Evolutionary conservation across 2,888 invertebrate genomes (phyloP).

Genomic region (Blera fallax): DNA sequence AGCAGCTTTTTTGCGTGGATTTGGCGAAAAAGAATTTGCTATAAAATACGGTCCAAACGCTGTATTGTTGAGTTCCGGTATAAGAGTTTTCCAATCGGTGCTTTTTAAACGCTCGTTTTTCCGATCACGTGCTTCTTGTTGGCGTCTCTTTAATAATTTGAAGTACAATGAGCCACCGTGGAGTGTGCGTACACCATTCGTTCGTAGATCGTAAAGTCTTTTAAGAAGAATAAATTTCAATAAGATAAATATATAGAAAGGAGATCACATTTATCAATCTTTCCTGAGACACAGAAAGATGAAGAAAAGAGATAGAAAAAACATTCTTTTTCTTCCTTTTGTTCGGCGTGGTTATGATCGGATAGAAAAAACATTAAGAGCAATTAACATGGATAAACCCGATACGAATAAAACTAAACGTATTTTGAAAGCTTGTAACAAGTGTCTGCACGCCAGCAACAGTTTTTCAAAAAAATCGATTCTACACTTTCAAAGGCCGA

Average conservation of each 20-base stretch:
- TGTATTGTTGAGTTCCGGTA: conserved; percentile 77
- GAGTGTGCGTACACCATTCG: conserved; percentile 87
- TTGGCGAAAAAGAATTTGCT: conserved; percentile 63
- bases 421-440: no score
- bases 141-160: conserved; percentile 84
- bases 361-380: no score
- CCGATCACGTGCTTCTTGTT: conserved; percentile 76
- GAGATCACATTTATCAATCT: conserved; percentile 2
- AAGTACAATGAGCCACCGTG: conserved; percentile 86
- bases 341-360: no score
- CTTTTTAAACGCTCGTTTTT: conserved; percentile 66
- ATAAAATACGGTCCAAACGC: neutral
- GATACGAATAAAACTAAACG: no score
- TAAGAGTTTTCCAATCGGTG: conserved; percentile 76
- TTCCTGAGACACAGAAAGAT: no score
- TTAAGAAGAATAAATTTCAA: conserved; percentile 11
- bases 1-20: conserved; percentile 78
- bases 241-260: neutral
- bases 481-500: no score
- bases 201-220: conserved; percentile 86
- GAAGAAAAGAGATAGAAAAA: no score
- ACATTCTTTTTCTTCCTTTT: no score
- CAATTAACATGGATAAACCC: no score
- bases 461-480: no score
- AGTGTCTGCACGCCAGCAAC: no score